phyloP scores from a whole-genome alignment of 2,797 vertebrate genomes.

The Pristis pectinata region DNA sequence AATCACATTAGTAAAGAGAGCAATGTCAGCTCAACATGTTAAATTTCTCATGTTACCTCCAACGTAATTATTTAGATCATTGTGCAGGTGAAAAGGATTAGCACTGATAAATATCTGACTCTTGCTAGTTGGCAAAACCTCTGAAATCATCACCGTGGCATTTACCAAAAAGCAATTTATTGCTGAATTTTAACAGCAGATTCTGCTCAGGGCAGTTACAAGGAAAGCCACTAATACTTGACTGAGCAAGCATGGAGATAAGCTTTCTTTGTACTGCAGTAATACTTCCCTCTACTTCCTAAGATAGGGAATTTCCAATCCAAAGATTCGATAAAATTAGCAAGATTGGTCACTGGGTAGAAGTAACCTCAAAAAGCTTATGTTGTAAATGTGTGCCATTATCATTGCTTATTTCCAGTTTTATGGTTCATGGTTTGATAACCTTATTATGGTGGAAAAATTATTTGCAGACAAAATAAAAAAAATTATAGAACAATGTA shows the following conservation, averaged over 20 bases:
- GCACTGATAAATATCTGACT: neutral
- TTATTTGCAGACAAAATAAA: neutral
- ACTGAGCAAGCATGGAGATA: neutral
- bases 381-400: neutral
- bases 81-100: conserved; percentile 43
- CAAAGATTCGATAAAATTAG: neutral
- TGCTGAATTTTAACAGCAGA: conserved; percentile 1
- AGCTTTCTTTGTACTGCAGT: neutral
- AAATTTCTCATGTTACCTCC: conserved; percentile 41
- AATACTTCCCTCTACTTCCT: neutral
- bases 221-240: neutral
- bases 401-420: neutral
- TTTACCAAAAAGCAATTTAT: neutral
- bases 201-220: neutral
- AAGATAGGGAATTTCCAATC: neutral
- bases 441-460: neutral
- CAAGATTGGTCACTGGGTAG: neutral
- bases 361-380: neutral
- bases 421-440: neutral
- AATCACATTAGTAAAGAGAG: conserved; percentile 45
- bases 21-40: conserved; percentile 39
- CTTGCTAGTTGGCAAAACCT: conserved; percentile 23
- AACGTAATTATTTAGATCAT: conserved; percentile 32
- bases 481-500: neutral
- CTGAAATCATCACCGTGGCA: neutral